phyloP scores from a whole-genome alignment of 2,113 vertebrate genomes.

The Ciconia maguari region DNA sequence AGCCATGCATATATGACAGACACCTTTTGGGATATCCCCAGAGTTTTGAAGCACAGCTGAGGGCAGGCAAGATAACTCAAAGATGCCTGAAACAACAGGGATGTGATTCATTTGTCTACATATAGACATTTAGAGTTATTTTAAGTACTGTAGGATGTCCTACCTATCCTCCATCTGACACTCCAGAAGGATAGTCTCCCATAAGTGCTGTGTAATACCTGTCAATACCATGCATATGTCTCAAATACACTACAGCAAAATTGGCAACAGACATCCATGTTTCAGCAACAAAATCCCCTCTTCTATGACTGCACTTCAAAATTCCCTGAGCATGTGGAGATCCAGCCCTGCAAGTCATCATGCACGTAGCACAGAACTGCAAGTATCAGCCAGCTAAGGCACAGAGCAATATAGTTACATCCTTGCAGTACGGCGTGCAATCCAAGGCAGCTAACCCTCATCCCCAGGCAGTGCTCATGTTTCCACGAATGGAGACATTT shows the following conservation, averaged over 20 bases:
- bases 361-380: not conserved
- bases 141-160: not conserved
- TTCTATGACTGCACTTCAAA: not conserved
- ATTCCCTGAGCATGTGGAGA: not conserved
- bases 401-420: not conserved
- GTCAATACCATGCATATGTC: not conserved
- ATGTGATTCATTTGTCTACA: not conserved
- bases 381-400: not conserved
- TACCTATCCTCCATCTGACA: constrained; percentile 11
- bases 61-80: not conserved
- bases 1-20: not conserved
- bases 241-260: not conserved
- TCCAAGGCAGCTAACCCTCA: not conserved
- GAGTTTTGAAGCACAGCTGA: not conserved
- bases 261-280: not conserved
- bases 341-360: not conserved
- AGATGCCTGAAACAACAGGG: not conserved
- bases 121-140: not conserved
- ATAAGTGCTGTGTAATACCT: not conserved
- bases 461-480: not conserved
- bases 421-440: not conserved
- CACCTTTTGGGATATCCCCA: not conserved
- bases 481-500: not conserved
- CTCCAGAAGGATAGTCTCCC: constrained; percentile 2
- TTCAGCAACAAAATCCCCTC: constrained; percentile 27